Conservation (phyloP, 2,888 invertebrate species). For the Hirtodrosophila alboralis region DNA sequence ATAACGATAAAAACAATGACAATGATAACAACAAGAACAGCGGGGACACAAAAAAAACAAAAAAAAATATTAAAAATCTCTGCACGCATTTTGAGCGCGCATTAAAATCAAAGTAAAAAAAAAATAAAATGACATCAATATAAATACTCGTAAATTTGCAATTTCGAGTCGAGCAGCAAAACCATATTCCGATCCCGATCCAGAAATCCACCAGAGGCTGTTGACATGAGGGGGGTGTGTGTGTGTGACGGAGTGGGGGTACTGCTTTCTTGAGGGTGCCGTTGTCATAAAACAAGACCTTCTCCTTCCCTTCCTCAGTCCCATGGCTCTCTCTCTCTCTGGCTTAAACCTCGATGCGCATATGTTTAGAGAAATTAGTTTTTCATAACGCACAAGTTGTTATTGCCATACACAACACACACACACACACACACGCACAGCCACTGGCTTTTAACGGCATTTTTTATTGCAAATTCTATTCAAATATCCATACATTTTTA, state of each 20-base stretch:
- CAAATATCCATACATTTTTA: constrained; percentile 81
- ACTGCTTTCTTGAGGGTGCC: constrained; percentile 34
- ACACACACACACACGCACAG: constrained; percentile 3
- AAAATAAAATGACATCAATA: constrained; percentile 76
- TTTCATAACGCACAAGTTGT: constrained; percentile 81
- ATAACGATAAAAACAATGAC: constrained; percentile 17
- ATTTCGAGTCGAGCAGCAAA: constrained; percentile 63
- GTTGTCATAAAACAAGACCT: constrained; percentile 54
- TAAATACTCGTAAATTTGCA: constrained; percentile 81
- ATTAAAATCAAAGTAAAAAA: constrained; percentile 76
- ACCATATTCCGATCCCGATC: constrained; percentile 32
- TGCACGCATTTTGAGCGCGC: constrained; percentile 75
- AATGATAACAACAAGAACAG: constrained; percentile 12
- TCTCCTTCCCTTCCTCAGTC: not conserved
- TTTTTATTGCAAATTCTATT: constrained; percentile 82
- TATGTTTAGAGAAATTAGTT: constrained; percentile 81
- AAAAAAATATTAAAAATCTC: constrained; percentile 76
- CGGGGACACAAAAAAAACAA: constrained; percentile 8
- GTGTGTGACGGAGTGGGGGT: not conserved
- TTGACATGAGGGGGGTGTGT: constrained; percentile 41
- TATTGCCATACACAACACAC: constrained; percentile 62
- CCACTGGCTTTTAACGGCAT: constrained; percentile 76
- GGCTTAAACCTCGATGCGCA: constrained; percentile 64
- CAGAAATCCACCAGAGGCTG: constrained; percentile 51
- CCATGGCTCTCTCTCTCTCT: constrained; percentile 3